Evolutionary conservation across 1,140 invertebrate genomes (phyloP), one percentile per base, ranked within the genome.

Genomic region (Psix sp.): DNA sequence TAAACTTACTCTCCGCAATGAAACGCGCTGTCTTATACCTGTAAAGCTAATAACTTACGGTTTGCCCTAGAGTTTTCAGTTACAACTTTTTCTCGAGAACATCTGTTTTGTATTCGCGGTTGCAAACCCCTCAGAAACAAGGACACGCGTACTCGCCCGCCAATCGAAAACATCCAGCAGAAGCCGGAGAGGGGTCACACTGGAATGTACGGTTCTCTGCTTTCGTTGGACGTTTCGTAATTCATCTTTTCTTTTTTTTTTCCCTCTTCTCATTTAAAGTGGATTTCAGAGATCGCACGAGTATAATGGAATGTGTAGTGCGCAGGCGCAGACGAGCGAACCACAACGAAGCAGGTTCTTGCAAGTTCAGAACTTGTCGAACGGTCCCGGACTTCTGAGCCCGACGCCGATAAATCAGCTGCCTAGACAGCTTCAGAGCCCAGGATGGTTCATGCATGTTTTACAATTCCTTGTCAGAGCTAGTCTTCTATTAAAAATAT

Each of bases 161-260:
- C 35, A 43, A 62, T 36, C 17, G 15, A 52, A 52, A 36, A 33
- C 2, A 31, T 11, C 6, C 36, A 20, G 51, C 24, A 56, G 26
- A 51, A 43, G 42, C 36, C 1, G 24, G 18, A 43, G 49, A 62
- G 56, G 38, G 49, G 51, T 57, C 40, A 43, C 35, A 57, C 56
- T 52, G 51, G 56, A 63, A 71, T 60, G 36, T 56, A 6, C 21
- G 20, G 46, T 29, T 45, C 15, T 71, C 16, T 21, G 49, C 7
- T 70, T 70, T 60, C 56, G 54, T 63, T 71, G 67, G 57, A 49
- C 57, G 67, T 71, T 71, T n/a, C n/a, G n/a, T n/a, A n/a, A n/a
- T n/a, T n/a, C n/a, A n/a, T 68, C 17, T 67, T 36, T 7, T 43
- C 10, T 54, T 2, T 26, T 29, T 31, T 42, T 20, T 36, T 26